Evolutionary conservation across 1,140 invertebrate genomes (phyloP), one percentile per base, ranked within the genome.

Genomic region (Tenebrio molitor): DNA sequence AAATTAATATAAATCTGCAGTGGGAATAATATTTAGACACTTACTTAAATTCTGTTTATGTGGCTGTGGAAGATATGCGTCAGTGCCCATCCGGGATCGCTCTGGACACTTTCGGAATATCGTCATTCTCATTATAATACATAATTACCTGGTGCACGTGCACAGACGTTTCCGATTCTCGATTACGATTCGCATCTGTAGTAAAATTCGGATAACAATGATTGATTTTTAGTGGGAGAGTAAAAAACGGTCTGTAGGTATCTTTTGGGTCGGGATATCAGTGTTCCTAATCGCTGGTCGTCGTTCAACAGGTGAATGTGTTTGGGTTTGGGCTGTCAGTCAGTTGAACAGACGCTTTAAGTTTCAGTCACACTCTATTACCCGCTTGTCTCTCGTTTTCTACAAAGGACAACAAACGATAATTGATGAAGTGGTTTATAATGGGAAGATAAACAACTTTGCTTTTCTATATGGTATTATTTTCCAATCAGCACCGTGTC

Each of bases 401-500:
- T 62, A 25, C 19, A 65, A 65, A 65, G 62, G 62, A 66, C 64
- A 66, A 66, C 64, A 66, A 42, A 66, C 64, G 64, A 66, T 66
- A 66, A 66, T 66, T 66, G 64, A 66, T 66, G 64, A 66, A 66
- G 64, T 66, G 64, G 64, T 42, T 66, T 42, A 66, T 66, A 66
- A 66, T 66, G 64, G 64, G 42, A 41, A 66, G 64, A 66, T 66
- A 66, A 66, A 66, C 64, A 42, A 42, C 36, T 29, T 44, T 21
- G 36, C 36, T 42, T 66, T 66, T 66, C 63, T 65, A 29, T 42
- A 66, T 29, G 36, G 64, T 66, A 66, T 66, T 66, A 66, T 66
- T 66, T 66, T 44, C 64, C 64, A 66, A 66, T 66, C 64, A 66
- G 63, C 34, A 65, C 19, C 34, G 64, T 44, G 42, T 41, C 50